phyloP scores from a whole-genome alignment of 2,113 vertebrate species.

The Syngnathoides biaculeatus region DNA sequence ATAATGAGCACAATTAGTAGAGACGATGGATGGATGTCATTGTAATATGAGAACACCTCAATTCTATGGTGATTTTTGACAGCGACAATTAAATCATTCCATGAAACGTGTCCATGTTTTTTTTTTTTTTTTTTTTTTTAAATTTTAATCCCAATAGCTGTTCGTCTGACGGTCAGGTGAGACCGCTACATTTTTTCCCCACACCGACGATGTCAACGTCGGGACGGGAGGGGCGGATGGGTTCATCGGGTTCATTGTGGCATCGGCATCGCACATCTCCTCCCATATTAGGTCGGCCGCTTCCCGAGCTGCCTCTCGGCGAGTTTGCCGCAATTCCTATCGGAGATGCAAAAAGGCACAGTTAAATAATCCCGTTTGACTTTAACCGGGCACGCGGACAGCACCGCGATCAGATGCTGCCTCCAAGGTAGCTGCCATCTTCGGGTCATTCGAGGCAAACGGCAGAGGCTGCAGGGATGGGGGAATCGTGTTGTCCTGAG shows the following conservation, averaged over 20 bases:
- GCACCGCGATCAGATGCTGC: constrained; percentile 52
- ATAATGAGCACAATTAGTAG: too few relatives aligned
- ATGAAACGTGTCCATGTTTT: too few relatives aligned
- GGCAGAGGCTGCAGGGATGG: constrained; percentile 52
- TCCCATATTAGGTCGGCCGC: constrained; percentile 55
- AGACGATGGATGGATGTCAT: too few relatives aligned
- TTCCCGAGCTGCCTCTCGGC: constrained; percentile 36
- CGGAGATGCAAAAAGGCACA: constrained; percentile 35
- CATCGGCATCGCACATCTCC: too few relatives aligned
- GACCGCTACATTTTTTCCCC: too few relatives aligned
- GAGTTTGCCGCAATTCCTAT: constrained; percentile 39
- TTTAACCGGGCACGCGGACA: constrained; percentile 48
- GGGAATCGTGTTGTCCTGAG: constrained; percentile 36
- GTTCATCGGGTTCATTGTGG: constrained; percentile 63
- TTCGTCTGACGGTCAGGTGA: too few relatives aligned
- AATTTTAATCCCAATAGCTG: too few relatives aligned
- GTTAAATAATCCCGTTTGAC: constrained; percentile 39
- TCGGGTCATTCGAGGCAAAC: constrained; percentile 63
- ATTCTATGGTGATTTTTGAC: too few relatives aligned
- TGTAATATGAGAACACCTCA: too few relatives aligned
- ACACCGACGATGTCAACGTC: too few relatives aligned
- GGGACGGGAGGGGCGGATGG: constrained; percentile 44
- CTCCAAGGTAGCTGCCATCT: constrained; percentile 60
- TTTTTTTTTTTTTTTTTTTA: too few relatives aligned
- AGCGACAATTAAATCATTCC: too few relatives aligned